These are phyloP conservation scores for Bradypodion ventrale DNA, from an alignment of 2,797 vertebrate genomes.

Conservation along the genomic window DNA sequence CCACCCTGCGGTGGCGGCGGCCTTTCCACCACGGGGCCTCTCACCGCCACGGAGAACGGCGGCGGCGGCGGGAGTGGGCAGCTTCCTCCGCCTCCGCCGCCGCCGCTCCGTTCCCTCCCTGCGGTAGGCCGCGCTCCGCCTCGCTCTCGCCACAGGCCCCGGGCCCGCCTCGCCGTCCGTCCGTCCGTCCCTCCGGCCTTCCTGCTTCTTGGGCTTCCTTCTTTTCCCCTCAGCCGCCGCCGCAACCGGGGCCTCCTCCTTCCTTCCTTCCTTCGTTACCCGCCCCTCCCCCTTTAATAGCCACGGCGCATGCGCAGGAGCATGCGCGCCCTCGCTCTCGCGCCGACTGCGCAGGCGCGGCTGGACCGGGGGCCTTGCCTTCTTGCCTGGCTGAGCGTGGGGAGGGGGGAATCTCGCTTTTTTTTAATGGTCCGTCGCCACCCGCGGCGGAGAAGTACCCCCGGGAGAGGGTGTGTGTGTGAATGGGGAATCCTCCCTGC, in stretches of 20 bases:
- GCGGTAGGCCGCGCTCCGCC: no score
- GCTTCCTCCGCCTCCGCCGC: no score
- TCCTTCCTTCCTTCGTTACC: conserved; percentile 45
- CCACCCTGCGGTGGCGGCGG: conserved; percentile 37
- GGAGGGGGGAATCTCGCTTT: no score
- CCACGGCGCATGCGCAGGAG: conserved; percentile 64
- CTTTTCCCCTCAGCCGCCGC: conserved; percentile 62
- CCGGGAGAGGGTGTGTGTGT: not conserved
- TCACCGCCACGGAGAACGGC: not conserved
- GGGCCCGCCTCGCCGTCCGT: no score
- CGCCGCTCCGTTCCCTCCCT: not conserved
- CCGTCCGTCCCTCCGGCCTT: not conserved
- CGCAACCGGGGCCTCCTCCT: conserved; percentile 67
- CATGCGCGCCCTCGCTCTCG: not conserved
- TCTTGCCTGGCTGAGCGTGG: no score
- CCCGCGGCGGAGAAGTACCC: not conserved
- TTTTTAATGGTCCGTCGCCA: no score
- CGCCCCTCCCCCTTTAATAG: conserved; percentile 70
- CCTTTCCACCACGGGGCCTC: conserved; percentile 5
- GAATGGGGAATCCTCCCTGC: no score
- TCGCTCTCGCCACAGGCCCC: no score
- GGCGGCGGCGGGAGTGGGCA: not conserved
- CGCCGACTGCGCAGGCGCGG: no score
- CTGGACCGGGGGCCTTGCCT: no score
- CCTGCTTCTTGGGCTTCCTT: not conserved